phyloP scores from a whole-genome alignment of 2,888 invertebrate species.

The Poecilobothrus nobilitatus region DNA sequence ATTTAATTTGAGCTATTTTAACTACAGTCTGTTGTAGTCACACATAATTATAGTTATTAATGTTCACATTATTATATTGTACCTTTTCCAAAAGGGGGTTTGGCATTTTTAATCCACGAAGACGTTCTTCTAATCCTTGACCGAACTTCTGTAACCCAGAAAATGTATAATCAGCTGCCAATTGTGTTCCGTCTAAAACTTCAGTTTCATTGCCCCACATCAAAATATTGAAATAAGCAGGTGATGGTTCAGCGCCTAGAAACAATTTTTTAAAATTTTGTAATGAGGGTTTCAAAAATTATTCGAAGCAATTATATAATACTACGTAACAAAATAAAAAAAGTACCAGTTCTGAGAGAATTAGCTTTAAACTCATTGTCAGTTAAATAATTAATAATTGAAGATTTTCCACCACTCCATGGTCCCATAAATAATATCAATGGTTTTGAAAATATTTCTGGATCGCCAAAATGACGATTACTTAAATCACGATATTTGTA shows the following conservation, averaged over 20 bases:
- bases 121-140: slow-evolving; percentile 80
- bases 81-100: slow-evolving; percentile 84
- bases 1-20: too few species aligned
- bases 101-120: slow-evolving; percentile 71
- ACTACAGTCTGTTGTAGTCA: too few species aligned
- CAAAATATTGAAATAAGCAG: slow-evolving; percentile 84
- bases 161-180: slow-evolving; percentile 93
- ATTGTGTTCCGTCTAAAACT: slow-evolving; percentile 81
- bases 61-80: slow-evolving; percentile 19
- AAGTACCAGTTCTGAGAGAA: slow-evolving; percentile 74
- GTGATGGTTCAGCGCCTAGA: slow-evolving; percentile 85
- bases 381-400: slow-evolving; percentile 85
- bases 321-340: background rate
- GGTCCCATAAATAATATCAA: slow-evolving; percentile 90
- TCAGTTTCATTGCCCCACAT: slow-evolving; percentile 81
- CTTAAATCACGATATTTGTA: slow-evolving; percentile 89
- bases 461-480: slow-evolving; percentile 85
- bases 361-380: slow-evolving; percentile 77
- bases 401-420: slow-evolving; percentile 93
- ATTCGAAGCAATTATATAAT: background rate
- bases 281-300: background rate
- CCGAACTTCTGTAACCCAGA: slow-evolving; percentile 92
- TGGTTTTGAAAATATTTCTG: slow-evolving; percentile 91
- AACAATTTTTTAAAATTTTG: background rate
- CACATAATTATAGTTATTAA: too few species aligned